These are phyloP conservation scores for Merluccius polli DNA, from an alignment of 2,797 vertebrate species.

Conservation along the genomic window DNA sequence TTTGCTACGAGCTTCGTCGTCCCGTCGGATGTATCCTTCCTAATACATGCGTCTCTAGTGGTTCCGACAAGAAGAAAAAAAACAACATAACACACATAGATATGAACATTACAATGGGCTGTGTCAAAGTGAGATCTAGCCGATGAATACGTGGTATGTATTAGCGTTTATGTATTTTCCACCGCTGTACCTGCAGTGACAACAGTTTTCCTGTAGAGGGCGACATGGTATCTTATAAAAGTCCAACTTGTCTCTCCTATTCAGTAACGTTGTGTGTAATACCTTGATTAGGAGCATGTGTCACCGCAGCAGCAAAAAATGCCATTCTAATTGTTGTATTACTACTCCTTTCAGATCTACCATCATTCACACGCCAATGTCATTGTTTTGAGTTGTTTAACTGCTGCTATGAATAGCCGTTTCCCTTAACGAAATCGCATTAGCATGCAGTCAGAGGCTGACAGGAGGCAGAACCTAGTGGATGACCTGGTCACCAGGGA, in stretches of 20 bases:
- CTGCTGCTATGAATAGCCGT: neutral
- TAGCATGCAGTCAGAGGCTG: conserved; percentile 94
- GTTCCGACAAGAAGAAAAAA: too few relatives aligned
- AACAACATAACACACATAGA: neutral
- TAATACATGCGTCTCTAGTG: neutral
- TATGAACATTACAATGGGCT: neutral
- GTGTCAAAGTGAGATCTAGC: neutral
- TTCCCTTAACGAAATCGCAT: conserved; percentile 46
- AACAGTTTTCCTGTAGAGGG: conserved; percentile 53
- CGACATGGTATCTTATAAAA: conserved; percentile 45
- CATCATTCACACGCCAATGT: neutral
- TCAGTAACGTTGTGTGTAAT: neutral
- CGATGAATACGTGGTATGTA: neutral
- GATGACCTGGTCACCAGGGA: conserved; percentile 90
- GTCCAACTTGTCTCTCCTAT: neutral
- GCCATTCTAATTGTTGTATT: neutral
- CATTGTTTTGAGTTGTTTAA: conserved; percentile 3
- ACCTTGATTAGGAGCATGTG: neutral
- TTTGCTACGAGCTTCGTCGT: conserved; percentile 80
- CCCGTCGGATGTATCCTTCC: conserved; percentile 87
- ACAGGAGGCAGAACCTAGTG: conserved; percentile 89
- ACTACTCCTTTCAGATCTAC: neutral
- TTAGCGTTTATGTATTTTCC: neutral
- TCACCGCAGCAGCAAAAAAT: neutral
- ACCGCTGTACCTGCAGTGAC: conserved; percentile 21